Evolutionary conservation across 1,140 invertebrate genomes (phyloP).

Genomic region (Dysdera silvatica): DNA sequence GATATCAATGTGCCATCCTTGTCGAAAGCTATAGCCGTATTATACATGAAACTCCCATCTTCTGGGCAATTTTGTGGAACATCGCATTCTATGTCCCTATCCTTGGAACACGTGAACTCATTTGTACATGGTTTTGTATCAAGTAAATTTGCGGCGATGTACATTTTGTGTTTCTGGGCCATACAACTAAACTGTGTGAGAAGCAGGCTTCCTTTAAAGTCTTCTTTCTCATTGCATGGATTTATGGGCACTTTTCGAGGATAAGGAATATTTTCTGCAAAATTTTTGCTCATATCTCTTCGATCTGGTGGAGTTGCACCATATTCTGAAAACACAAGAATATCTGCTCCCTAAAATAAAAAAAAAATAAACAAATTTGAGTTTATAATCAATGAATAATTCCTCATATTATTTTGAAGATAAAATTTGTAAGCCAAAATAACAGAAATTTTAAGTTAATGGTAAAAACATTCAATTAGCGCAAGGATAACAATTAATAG

Average conservation of each 20-base stretch:
- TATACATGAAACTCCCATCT: slow-evolving; percentile 53
- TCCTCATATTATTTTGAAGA: too few relatives aligned
- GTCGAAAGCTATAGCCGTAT: slow-evolving; percentile 67
- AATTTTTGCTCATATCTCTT: background rate
- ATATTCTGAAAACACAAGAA: slow-evolving; percentile 20
- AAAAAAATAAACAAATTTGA: too few relatives aligned
- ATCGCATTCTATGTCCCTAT: background rate
- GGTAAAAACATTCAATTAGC: too few relatives aligned
- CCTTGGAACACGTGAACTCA: background rate
- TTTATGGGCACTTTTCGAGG: slow-evolving; percentile 1
- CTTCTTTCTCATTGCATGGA: slow-evolving; percentile 7
- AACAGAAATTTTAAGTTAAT: too few relatives aligned
- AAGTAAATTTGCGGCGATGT: slow-evolving; percentile 39
- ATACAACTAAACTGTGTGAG: slow-evolving; percentile 8
- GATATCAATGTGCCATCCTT: slow-evolving; percentile 51
- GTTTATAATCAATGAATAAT: too few relatives aligned
- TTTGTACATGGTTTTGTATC: background rate
- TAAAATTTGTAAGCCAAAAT: too few relatives aligned
- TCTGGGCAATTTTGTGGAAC: slow-evolving; percentile 33
- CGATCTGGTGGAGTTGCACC: background rate
- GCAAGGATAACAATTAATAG: too few relatives aligned
- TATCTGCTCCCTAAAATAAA: slow-evolving; percentile 16
- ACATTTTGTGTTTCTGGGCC: slow-evolving; percentile 12
- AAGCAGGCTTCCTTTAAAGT: background rate
- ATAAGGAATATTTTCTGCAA: slow-evolving; percentile 12